Conservation (phyloP, 2,888 invertebrate genomes). For the Philaethria dido region DNA sequence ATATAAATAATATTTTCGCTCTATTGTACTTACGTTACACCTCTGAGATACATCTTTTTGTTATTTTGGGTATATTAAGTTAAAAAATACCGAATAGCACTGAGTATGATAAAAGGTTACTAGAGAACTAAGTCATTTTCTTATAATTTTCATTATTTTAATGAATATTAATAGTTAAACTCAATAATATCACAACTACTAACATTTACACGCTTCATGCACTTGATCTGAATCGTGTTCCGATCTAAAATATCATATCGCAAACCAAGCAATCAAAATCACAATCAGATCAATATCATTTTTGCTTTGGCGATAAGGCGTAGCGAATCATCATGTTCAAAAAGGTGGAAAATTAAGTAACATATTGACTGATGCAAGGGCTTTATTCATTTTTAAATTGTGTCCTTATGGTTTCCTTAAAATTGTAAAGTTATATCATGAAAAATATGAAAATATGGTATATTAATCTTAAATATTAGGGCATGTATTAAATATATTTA, state of each 20-base stretch:
- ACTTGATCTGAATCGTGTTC: background rate
- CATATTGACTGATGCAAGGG: background rate
- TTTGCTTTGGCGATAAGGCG: conserved; percentile 13
- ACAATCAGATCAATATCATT: conserved; percentile 20
- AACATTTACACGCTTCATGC: background rate
- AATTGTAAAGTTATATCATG: background rate
- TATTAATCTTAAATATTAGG: too few species aligned
- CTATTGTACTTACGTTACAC: too few species aligned
- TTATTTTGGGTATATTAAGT: too few species aligned
- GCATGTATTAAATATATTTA: too few species aligned
- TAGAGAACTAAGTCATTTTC: too few species aligned
- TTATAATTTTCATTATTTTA: too few species aligned
- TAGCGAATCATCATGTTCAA: background rate
- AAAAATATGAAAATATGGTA: background rate
- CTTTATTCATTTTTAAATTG: background rate
- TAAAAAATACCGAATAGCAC: too few species aligned
- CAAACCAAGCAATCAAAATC: background rate
- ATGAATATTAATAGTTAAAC: background rate
- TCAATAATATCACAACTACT: background rate
- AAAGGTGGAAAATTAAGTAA: conserved; percentile 11
- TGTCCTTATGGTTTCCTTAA: background rate
- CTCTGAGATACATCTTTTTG: too few species aligned
- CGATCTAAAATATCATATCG: conserved; percentile 4
- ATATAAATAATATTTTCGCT: too few species aligned
- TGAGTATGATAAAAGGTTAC: too few species aligned